These are phyloP conservation scores for Coptotermes formosanus DNA, from an alignment of 1,140 invertebrate genomes.

Conservation along the genomic window DNA sequence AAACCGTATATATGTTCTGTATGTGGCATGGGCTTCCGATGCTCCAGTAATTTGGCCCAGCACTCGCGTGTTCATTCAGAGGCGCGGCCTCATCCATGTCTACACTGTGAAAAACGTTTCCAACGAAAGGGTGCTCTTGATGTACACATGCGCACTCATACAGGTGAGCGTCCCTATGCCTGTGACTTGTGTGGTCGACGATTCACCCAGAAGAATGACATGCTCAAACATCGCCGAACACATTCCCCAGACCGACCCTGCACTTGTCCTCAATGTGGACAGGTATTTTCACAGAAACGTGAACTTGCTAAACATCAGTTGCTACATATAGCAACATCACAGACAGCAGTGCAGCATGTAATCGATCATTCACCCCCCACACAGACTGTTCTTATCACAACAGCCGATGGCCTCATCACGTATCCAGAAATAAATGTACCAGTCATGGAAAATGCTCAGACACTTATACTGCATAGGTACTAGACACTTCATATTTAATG, in stretches of 20 bases:
- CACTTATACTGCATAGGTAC: conserved; percentile 27
- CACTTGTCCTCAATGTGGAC: not conserved
- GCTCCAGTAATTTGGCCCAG: conserved; percentile 30
- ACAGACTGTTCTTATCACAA: conserved; percentile 27
- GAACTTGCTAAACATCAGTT: conserved; percentile 18
- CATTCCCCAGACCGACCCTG: conserved; percentile 21
- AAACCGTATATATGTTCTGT: conserved; percentile 50
- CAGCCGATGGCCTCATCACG: not conserved
- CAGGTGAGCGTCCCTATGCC: conserved; percentile 59
- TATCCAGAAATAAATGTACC: conserved; percentile 25
- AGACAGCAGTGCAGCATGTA: not conserved
- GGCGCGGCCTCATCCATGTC: conserved; percentile 25
- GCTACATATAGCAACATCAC: not conserved
- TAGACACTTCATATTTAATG: not conserved
- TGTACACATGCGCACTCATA: conserved; percentile 64
- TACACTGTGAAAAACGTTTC: conserved; percentile 28
- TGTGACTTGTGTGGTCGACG: conserved; percentile 52
- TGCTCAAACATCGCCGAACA: conserved; percentile 32
- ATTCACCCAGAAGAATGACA: conserved; percentile 49
- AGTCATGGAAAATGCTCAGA: conserved; percentile 22
- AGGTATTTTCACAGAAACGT: conserved; percentile 23
- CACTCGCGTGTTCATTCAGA: conserved; percentile 29
- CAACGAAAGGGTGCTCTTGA: conserved; percentile 30
- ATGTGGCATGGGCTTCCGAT: conserved; percentile 28
- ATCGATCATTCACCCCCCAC: not conserved